phyloP scores from a whole-genome alignment of 2,797 vertebrate genomes.

The Megaceryle alcyon region DNA sequence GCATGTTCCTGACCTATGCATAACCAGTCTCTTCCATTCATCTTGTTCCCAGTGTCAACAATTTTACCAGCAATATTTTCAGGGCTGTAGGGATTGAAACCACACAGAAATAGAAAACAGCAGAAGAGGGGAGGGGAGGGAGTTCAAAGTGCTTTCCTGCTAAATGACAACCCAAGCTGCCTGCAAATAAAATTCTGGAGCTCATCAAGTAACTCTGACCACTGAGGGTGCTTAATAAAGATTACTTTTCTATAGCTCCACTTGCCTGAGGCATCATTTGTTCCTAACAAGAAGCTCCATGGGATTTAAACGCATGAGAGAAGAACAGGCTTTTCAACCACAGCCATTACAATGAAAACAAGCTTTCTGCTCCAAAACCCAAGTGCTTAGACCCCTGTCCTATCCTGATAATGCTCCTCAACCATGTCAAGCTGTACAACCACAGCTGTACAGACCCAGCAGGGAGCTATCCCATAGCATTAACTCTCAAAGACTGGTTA shows the following conservation, averaged over 20 bases:
- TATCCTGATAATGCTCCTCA: background rate
- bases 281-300: slow-evolving; percentile 53
- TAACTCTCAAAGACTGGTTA: background rate
- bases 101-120: background rate
- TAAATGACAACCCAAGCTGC: background rate
- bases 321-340: background rate
- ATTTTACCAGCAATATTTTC: background rate
- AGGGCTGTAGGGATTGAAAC: background rate
- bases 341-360: background rate
- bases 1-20: background rate
- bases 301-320: slow-evolving; percentile 31
- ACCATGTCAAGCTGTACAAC: background rate
- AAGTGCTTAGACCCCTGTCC: background rate
- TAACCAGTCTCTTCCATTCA: background rate
- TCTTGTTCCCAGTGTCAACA: background rate
- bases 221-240: slow-evolving; percentile 57
- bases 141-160: slow-evolving; percentile 23
- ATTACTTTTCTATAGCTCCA: slow-evolving; percentile 35
- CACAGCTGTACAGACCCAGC: background rate
- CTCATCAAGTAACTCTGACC: slow-evolving; percentile 58
- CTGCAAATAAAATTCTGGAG: slow-evolving; percentile 40
- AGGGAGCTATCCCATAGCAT: background rate
- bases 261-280: slow-evolving; percentile 59
- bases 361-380: slow-evolving; percentile 7
- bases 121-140: background rate